Evolutionary conservation across 2,113 vertebrate species (phyloP).

Genomic region (Phoenicopterus ruber): DNA sequence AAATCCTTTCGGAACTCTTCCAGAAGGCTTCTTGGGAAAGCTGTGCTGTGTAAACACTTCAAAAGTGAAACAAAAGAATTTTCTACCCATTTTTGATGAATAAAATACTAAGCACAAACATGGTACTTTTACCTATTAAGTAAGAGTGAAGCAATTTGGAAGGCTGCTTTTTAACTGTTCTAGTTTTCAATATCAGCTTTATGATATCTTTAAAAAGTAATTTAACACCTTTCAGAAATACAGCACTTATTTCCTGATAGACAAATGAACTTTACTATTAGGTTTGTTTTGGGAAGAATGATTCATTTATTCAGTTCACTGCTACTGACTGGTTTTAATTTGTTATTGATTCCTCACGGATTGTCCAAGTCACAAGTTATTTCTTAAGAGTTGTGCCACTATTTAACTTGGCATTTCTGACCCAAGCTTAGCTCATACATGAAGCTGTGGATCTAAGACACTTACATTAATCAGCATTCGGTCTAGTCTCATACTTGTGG

Average conservation of each 20-base stretch:
- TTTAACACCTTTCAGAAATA: slow-evolving; percentile 32
- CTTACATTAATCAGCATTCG: slow-evolving; percentile 34
- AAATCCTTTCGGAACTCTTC: slow-evolving; percentile 23
- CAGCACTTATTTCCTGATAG: slow-evolving; percentile 27
- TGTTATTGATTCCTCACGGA: slow-evolving; percentile 51
- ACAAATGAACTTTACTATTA: slow-evolving; percentile 37
- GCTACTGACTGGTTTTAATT: slow-evolving; percentile 59
- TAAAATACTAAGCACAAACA: background rate
- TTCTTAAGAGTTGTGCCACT: slow-evolving; percentile 53
- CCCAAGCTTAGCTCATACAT: slow-evolving; percentile 30
- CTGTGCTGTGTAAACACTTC: slow-evolving; percentile 6
- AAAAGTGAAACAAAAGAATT: slow-evolving; percentile 19
- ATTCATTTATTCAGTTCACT: slow-evolving; percentile 38
- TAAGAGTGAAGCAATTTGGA: background rate
- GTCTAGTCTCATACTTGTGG: slow-evolving; percentile 10
- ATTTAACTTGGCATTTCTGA: slow-evolving; percentile 61
- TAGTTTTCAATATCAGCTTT: slow-evolving; percentile 22
- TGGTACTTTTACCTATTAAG: background rate
- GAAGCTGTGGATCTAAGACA: slow-evolving; percentile 32
- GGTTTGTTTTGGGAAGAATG: slow-evolving; percentile 45
- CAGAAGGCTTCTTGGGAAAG: slow-evolving; percentile 22
- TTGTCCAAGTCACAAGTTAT: slow-evolving; percentile 54
- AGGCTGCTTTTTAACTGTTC: background rate
- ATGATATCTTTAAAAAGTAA: slow-evolving; percentile 22
- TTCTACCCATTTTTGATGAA: background rate